Conservation (phyloP, 2,797 vertebrate genomes). For the Sorex maritimensis region DNA sequence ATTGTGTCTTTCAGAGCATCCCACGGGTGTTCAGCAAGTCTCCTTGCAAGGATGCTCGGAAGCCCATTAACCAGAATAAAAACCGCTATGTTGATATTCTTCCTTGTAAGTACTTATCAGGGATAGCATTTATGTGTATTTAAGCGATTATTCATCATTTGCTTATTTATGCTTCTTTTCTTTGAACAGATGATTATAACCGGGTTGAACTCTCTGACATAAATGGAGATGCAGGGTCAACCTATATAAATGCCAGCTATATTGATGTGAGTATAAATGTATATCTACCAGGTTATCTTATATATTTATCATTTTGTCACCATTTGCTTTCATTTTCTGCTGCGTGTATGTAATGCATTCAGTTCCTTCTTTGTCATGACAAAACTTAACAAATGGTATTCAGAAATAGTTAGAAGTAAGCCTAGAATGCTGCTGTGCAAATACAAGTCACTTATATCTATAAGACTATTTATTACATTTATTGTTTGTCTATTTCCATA, state of each 20-base stretch:
- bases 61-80: conserved; percentile 93
- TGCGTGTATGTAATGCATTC: neutral
- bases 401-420: neutral
- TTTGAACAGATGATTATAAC: conserved; percentile 95
- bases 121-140: neutral
- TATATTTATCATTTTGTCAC: neutral
- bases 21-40: conserved; percentile 96
- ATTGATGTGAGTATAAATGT: conserved; percentile 93
- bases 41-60: conserved; percentile 96
- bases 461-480: neutral
- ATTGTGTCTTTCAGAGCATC: conserved; percentile 94
- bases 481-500: neutral
- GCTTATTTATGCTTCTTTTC: conserved; percentile 44
- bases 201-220: conserved; percentile 94
- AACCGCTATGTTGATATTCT: conserved; percentile 99
- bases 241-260: conserved; percentile 99
- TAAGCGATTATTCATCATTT: neutral
- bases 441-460: neutral
- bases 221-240: conserved; percentile 92
- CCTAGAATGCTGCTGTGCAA: neutral
- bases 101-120: conserved; percentile 94
- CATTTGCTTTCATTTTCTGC: neutral
- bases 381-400: neutral
- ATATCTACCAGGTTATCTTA: neutral
- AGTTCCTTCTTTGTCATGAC: neutral